Conservation (phyloP, 2,888 invertebrate genomes). For the Acleris cristana region DNA sequence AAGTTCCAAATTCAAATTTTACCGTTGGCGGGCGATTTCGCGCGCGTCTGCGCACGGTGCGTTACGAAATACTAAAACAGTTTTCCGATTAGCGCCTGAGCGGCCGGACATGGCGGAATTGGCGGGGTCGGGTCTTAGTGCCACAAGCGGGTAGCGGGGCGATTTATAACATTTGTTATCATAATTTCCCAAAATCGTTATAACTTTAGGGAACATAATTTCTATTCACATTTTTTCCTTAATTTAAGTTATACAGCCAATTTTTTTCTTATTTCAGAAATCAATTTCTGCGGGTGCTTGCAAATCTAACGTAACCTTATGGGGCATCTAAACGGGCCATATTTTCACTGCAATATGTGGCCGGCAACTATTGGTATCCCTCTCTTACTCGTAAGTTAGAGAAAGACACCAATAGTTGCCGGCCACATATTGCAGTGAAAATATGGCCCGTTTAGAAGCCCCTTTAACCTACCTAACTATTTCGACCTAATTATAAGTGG, state of each 20-base stretch:
- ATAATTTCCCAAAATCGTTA: background rate
- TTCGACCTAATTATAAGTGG: too few relatives aligned
- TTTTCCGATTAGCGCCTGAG: slow-evolving; percentile 33
- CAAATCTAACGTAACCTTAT: too few relatives aligned
- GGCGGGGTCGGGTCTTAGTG: slow-evolving; percentile 11
- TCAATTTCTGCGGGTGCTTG: too few relatives aligned
- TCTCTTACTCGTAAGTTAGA: too few relatives aligned
- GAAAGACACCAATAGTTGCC: too few relatives aligned
- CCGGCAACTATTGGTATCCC: too few relatives aligned
- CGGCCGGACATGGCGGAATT: slow-evolving; percentile 28
- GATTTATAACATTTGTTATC: background rate
- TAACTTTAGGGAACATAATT: background rate
- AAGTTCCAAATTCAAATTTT: slow-evolving; percentile 10
- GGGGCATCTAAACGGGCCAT: too few relatives aligned
- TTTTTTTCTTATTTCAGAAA: too few relatives aligned
- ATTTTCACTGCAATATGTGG: too few relatives aligned
- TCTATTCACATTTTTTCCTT: background rate
- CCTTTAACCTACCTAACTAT: too few relatives aligned
- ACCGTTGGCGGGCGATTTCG: slow-evolving; percentile 1
- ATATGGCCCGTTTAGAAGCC: too few relatives aligned
- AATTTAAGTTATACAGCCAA: background rate
- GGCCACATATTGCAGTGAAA: too few relatives aligned
- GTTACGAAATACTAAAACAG: slow-evolving; percentile 35
- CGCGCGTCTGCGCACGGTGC: slow-evolving; percentile 28
- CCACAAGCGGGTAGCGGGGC: slow-evolving; percentile 20